Conservation (phyloP, 2,113 vertebrate species). For the Piprites chloris region DNA sequence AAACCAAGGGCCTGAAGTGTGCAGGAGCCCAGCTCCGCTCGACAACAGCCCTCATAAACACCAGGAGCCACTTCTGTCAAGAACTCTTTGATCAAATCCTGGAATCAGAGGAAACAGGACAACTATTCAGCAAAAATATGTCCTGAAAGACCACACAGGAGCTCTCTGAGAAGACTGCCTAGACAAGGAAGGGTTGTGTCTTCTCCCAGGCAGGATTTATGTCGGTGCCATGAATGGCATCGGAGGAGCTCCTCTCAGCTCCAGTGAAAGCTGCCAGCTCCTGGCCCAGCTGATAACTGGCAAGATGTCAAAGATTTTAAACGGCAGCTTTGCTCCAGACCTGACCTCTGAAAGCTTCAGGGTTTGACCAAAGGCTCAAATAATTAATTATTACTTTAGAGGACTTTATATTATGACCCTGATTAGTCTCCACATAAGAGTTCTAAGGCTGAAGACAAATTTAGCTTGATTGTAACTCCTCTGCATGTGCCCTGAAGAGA, state of each 20-base stretch:
- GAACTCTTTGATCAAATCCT: background rate
- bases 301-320: background rate
- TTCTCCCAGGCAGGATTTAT: background rate
- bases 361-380: constrained; percentile 1
- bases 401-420: background rate
- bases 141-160: background rate
- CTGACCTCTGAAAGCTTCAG: background rate
- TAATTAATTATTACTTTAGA: background rate
- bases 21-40: background rate
- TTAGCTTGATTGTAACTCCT: rapidly evolving
- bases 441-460: background rate
- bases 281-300: background rate
- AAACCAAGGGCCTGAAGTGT: background rate
- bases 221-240: background rate
- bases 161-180: background rate
- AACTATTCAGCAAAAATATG: background rate
- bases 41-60: background rate
- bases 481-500: rapidly evolving
- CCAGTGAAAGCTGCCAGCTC: background rate
- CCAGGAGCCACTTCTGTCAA: background rate
- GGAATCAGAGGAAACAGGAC: background rate
- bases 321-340: background rate
- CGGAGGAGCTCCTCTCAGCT: background rate
- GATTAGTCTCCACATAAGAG: background rate
- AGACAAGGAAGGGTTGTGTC: background rate